Evolutionary conservation across 2,797 vertebrate genomes (phyloP), one percentile per base, ranked within the genome.

Genomic region (Hoplostethus atlanticus): DNA sequence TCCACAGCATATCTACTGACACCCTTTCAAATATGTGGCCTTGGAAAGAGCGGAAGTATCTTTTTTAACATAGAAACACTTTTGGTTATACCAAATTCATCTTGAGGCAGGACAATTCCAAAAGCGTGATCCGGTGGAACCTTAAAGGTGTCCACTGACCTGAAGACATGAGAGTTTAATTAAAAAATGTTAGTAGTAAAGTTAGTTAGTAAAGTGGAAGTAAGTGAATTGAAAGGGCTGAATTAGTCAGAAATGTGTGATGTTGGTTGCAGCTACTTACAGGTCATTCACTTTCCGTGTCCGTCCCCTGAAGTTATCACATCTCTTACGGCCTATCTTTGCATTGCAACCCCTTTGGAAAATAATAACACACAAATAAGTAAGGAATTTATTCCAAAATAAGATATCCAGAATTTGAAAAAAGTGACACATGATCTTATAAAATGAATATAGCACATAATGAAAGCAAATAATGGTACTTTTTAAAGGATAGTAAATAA

Each of bases 291-390:
- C 84, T 92, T 88, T 77, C 0, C 93, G 93, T 75, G 93, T 89
- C 66, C 93, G 95, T 78, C 96, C 93, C 63, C 89, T 94, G 71
- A 95, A 96, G 88, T 95, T 90, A 59, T 91, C 92, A n/a, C 80
- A 90, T 91, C 71, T 89, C 77, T 93, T 95, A 59, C 94, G 95
- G 31, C 91, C 65, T 1, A 95, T 6, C 64, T 94, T 92, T 83
- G 94, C 87, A 80, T 91, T 91, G 82, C 77, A 91, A 86, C 94
- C 93, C 93, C 96, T 97, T 57, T 0, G 3, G 15, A 71, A 55
- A 64, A 64, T 7, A 71, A 75, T 17, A 61, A 4, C 5, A 44
- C 25, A 28, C 25, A 10, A n/a, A 21, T 46, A 1, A 50, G 48
- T 71, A 60, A 10, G 52, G 31, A 8, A 17, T 34, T 65, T 30